phyloP scores from a whole-genome alignment of 2,113 vertebrate genomes.

The Nerophis ophidion region DNA sequence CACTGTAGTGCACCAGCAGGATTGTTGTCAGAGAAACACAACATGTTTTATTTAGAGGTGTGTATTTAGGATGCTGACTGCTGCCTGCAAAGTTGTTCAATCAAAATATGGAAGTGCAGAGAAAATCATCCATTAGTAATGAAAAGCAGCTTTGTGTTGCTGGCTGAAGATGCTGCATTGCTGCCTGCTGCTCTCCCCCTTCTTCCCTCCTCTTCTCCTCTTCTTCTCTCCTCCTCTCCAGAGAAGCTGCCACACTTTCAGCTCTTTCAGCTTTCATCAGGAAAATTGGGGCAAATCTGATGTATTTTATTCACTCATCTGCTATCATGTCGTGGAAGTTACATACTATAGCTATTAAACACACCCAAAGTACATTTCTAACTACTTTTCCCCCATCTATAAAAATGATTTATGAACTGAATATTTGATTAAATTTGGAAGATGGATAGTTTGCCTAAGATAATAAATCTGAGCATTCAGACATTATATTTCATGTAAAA shows the following conservation, averaged over 20 bases:
- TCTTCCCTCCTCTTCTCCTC: constrained; percentile 25
- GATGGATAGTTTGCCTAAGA: background rate
- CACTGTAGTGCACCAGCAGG: too few relatives aligned
- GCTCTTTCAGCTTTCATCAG: constrained; percentile 50
- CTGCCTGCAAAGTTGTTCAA: too few relatives aligned
- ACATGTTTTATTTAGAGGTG: too few relatives aligned
- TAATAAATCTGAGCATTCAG: background rate
- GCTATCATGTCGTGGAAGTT: too few relatives aligned
- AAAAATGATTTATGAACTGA: too few relatives aligned
- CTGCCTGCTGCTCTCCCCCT: constrained; percentile 16
- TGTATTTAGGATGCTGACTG: too few relatives aligned
- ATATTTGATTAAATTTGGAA: background rate
- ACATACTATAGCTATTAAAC: too few relatives aligned
- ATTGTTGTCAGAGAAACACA: too few relatives aligned
- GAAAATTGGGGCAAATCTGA: constrained; percentile 42
- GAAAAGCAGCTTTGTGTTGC: constrained; percentile 32
- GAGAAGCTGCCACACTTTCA: constrained; percentile 14
- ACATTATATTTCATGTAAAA: background rate
- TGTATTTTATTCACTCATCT: too few relatives aligned
- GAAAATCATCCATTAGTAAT: constrained; percentile 59
- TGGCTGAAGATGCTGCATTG: constrained; percentile 30
- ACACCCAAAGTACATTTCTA: background rate
- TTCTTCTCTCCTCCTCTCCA: constrained; percentile 14
- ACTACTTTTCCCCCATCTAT: too few relatives aligned
- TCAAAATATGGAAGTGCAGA: background rate